Conservation (phyloP, 2,113 vertebrate genomes). For the Pseudorectes ferrugineus region DNA sequence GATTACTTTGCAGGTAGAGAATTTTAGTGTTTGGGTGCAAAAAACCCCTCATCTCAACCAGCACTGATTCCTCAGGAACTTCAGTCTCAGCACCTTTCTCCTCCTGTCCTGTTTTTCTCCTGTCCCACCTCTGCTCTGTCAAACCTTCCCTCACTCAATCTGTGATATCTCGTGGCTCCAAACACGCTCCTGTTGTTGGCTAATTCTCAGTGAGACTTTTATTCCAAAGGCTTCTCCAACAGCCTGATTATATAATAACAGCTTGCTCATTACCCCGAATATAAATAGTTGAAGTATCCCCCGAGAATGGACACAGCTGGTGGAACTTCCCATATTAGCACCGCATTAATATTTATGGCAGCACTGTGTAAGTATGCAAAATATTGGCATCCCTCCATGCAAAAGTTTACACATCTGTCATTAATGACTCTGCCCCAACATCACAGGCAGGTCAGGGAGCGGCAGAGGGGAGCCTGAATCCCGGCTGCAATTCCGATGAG, state of each 20-base stretch:
- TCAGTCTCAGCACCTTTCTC: background rate
- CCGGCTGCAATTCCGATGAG: rapidly evolving
- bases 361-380: conserved; percentile 53
- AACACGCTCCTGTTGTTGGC: background rate
- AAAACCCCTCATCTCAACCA: rapidly evolving
- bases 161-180: background rate
- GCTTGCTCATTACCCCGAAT: conserved; percentile 67
- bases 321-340: conserved; percentile 66
- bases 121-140: background rate
- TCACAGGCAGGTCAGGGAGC: background rate
- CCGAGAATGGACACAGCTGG: conserved; percentile 66
- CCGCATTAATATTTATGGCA: conserved; percentile 68
- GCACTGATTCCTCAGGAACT: background rate
- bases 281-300: conserved; percentile 69
- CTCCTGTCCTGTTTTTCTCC: background rate
- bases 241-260: conserved; percentile 71
- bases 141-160: background rate
- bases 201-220: conserved; percentile 34
- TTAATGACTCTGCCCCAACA: conserved; percentile 23
- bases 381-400: conserved; percentile 60
- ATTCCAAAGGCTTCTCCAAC: conserved; percentile 62
- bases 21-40: background rate
- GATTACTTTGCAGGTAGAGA: background rate
- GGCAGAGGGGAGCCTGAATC: background rate
- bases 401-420: conserved; percentile 68